These are phyloP conservation scores for Phengaris arion DNA, from an alignment of 2,888 invertebrate species.

Conservation along the genomic window DNA sequence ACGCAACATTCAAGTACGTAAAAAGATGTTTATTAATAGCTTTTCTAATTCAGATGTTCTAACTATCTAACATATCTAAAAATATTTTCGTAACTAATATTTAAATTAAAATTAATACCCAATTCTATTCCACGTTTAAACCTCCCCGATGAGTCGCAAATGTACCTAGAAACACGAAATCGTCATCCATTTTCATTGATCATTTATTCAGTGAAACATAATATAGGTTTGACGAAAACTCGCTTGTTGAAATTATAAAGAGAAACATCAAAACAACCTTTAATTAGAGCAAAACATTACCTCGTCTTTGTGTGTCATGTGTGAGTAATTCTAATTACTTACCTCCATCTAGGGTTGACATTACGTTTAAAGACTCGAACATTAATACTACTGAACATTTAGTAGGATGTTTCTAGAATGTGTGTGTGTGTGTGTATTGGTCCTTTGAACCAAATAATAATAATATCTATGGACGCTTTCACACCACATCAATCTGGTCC, in stretches of 20 bases:
- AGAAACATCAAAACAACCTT: constrained; percentile 15
- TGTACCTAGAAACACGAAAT: neutral
- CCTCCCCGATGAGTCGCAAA: neutral
- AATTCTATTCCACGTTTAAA: neutral
- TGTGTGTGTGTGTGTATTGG: no score
- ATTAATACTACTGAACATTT: neutral
- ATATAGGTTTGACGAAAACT: constrained; percentile 10
- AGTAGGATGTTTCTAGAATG: neutral
- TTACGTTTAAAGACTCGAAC: neutral
- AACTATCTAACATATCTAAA: no score
- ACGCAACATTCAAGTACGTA: no score
- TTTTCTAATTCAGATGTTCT: no score
- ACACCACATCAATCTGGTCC: no score
- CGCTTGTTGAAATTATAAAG: constrained; percentile 18
- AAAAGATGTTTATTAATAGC: no score
- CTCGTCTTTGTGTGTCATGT: neutral
- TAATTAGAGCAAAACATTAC: constrained; percentile 25
- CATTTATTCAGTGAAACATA: constrained; percentile 20
- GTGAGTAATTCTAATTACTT: constrained; percentile 12
- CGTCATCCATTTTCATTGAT: constrained; percentile 5
- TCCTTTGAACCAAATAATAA: no score
- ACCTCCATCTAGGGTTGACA: neutral
- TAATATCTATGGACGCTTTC: no score
- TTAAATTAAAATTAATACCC: neutral
- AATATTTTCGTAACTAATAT: neutral